These are phyloP conservation scores for Diplodus puntazzo DNA, from an alignment of 2,797 vertebrate genomes.

Conservation along the genomic window DNA sequence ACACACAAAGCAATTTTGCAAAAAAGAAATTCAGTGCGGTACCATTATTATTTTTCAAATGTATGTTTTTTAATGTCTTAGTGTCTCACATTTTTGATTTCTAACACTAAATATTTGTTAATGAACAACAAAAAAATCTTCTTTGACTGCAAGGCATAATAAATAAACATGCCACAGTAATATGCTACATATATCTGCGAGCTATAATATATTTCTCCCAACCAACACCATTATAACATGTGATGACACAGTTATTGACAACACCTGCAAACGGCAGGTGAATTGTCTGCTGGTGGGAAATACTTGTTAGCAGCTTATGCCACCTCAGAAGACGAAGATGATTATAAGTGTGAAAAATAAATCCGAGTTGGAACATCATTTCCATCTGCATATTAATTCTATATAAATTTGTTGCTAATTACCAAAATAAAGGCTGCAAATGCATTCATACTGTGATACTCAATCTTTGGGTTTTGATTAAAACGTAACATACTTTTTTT, in stretches of 20 bases:
- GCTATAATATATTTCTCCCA: constrained; percentile 51
- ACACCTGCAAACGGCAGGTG: constrained; percentile 60
- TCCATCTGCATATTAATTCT: constrained; percentile 46
- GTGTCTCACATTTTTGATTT: not conserved
- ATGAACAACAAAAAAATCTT: not conserved
- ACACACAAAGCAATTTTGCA: not conserved
- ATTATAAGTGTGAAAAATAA: constrained; percentile 64
- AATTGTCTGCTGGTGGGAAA: constrained; percentile 53
- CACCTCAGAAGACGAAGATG: constrained; percentile 53
- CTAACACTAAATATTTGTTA: not conserved
- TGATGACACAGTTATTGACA: constrained; percentile 64
- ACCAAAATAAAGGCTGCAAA: constrained; percentile 19
- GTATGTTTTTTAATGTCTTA: not conserved
- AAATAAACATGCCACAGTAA: constrained; percentile 36
- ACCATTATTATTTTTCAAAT: not conserved
- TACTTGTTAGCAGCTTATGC: constrained; percentile 65
- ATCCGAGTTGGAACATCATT: constrained; percentile 38
- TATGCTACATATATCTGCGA: constrained; percentile 31
- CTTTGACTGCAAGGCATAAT: constrained; percentile 37
- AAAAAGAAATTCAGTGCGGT: not conserved
- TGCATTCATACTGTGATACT: not conserved
- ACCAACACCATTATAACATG: constrained; percentile 64
- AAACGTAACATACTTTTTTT: not conserved
- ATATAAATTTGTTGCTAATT: constrained; percentile 6
- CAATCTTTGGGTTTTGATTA: constrained; percentile 7